Base-by-base conservation (phyloP, 2,797 vertebrate species). In the Manis javanica region DNA sequence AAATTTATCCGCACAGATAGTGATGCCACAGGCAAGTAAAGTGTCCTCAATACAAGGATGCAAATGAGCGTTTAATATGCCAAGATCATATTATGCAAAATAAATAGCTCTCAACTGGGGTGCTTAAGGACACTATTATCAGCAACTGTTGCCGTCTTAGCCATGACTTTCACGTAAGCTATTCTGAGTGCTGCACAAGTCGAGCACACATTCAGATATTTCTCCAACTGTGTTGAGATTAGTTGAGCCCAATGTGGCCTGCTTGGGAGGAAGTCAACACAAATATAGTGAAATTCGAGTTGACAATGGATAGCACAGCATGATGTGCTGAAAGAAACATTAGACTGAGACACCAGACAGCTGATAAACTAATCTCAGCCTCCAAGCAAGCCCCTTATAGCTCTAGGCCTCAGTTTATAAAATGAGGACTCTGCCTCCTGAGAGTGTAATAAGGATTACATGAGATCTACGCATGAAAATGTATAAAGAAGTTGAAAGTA, bases 51-150 rank as follows among this genome's bases (percentile, higher is more conserved):
- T 63, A 96, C 71, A 96, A 93, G 94, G 94, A 97, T 57, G 74
- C 42, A 98, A 97, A 98, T 89, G 29, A 97, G 79, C 61, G 81
- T 95, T 94, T 92, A 90, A 94, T 97, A 98, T 98, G 97, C 87
- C 55, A 95, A 97, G 92, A 98, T 29, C 6, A 19, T 83, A 97
- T 93, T 96, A 93, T 91, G 66, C 90, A 93, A 98, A 98, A 98
- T 53, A 95, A 98, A 96, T 31, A 97, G 85, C 86, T 96, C 86
- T 98, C 97, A 96, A 89, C 85, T 94, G 96, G 96, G 85, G 68
- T 89, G 81, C 78, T 95, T 96, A 95, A 83, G 96, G 97, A 95
- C 92, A 97, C 78, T 96, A 97, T 95, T 95, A 96, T 61, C 37
- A 97, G 69, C 51, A 98, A 69, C 83, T 42, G 63, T 96, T 97